Evolutionary conservation across 1,140 invertebrate species (phyloP).

Genomic region (Drosophila bipectinata): DNA sequence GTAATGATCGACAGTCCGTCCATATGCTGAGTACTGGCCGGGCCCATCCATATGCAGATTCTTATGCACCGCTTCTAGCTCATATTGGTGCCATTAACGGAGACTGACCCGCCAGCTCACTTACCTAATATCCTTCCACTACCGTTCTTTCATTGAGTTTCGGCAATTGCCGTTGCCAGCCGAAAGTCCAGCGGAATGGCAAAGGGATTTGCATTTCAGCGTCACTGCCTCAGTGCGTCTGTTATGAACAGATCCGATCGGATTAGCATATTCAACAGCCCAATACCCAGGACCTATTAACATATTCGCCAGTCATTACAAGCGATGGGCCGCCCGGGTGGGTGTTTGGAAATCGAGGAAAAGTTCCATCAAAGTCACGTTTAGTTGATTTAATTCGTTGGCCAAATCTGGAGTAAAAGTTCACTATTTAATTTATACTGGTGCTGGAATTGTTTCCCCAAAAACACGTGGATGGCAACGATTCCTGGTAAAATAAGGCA

Average conservation of each 20-base stretch:
- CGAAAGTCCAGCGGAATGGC: conserved; percentile 14
- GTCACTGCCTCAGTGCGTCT: conserved; percentile 50
- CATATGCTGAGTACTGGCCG: conserved; percentile 1
- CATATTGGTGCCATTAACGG: conserved; percentile 68
- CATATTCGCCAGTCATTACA: conserved; percentile 68
- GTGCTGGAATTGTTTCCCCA: conserved; percentile 3
- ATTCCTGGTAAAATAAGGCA: not conserved
- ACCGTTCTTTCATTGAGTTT: conserved; percentile 61
- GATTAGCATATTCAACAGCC: conserved; percentile 68
- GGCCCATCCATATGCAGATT: conserved; percentile 52
- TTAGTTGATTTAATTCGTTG: conserved; percentile 71
- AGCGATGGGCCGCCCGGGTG: conserved; percentile 18
- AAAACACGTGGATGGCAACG: conserved; percentile 60
- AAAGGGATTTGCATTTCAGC: conserved; percentile 58
- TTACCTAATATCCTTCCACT: conserved; percentile 69
- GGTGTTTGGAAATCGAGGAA: conserved; percentile 71
- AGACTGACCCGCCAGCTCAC: conserved; percentile 8
- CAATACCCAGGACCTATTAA: conserved; percentile 37
- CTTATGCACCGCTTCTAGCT: conserved; percentile 29
- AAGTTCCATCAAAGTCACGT: conserved; percentile 71
- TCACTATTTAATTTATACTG: conserved; percentile 70
- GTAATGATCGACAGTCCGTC: conserved; percentile 59
- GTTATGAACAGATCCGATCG: conserved; percentile 44
- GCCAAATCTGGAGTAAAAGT: conserved; percentile 77
- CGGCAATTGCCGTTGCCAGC: conserved; percentile 48